Base-by-base conservation (phyloP, 2,113 vertebrate genomes). In the Eleginops maclovinus region DNA sequence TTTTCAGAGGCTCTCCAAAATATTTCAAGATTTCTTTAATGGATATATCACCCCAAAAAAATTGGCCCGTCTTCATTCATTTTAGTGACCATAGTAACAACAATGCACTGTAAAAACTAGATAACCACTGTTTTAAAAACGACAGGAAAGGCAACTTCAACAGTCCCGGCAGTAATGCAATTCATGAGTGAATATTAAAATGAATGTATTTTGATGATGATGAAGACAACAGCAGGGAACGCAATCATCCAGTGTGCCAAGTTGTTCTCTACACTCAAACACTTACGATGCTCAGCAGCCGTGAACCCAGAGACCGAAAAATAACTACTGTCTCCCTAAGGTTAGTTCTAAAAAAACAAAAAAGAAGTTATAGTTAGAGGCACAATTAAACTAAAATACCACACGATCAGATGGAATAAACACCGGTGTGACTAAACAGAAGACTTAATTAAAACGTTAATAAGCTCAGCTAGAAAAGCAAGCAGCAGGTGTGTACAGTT, bases 221-320 rank as follows among this genome's bases (percentile, higher is more conserved):
- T 47, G 31, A 26, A 82, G 75, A 43, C 53, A 73, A 78, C 56
- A 81, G 60, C 49, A 64, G 44, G 63, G 31, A 59, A 78, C 51
- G 68, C 54, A 75, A 72, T 76, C 58, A 68, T 85, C 85, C 78
- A 87, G 76, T 87, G 82, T 78, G 43, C 43, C 36, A 46, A 13
- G 16, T 15, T 19, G 62, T 58, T 46, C 22, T 61, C 19, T 36
- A 47, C 22, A 75, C 36, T 63, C 22, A 68, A 77, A 71, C 74
- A 84, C 36, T n/a, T 14, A 49, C 40, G 55, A 50, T 69, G 43
- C 73, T 76, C 10, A 70, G 60, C 80, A 75, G 65, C 26, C 56
- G 43, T 46, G 55, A 83, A 40, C 71, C 64, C n/a, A 21, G 4
- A 15, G 0, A 55, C 17, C n/a, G 60, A 36, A 53, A 40, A 58